Conservation (phyloP, 2,797 vertebrate species). For the Champsocephalus esox region DNA sequence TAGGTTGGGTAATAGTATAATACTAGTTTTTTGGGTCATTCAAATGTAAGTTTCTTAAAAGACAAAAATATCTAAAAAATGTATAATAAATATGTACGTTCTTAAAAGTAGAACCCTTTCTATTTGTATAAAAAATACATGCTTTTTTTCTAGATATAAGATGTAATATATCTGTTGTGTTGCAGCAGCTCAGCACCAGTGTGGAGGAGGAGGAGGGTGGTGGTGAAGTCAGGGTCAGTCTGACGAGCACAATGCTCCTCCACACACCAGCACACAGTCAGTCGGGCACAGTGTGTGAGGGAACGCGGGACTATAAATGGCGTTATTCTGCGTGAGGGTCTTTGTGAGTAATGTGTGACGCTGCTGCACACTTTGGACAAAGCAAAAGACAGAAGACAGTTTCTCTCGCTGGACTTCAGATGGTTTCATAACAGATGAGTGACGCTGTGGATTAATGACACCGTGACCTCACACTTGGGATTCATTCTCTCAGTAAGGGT, state of each 20-base stretch:
- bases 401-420: background rate
- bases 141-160: too few relatives aligned
- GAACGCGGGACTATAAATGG: constrained; percentile 10
- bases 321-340: constrained; percentile 23
- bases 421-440: background rate
- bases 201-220: background rate
- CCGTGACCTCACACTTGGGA: constrained; percentile 33
- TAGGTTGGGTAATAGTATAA: too few relatives aligned
- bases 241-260: constrained; percentile 49
- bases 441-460: constrained; percentile 25
- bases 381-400: background rate
- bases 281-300: background rate
- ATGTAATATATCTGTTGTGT: background rate
- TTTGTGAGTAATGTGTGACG: background rate
- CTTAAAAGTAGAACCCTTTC: too few relatives aligned
- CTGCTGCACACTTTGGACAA: constrained; percentile 17
- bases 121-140: too few relatives aligned
- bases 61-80: too few relatives aligned
- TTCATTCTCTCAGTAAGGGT: background rate
- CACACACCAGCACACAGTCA: constrained; percentile 21
- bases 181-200: background rate
- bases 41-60: too few relatives aligned
- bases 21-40: too few relatives aligned
- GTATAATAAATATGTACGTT: too few relatives aligned
- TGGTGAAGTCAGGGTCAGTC: constrained; percentile 60